These are phyloP conservation scores for Pyrrhosoma nymphula DNA, from an alignment of 2,888 invertebrate genomes.

Conservation along the genomic window DNA sequence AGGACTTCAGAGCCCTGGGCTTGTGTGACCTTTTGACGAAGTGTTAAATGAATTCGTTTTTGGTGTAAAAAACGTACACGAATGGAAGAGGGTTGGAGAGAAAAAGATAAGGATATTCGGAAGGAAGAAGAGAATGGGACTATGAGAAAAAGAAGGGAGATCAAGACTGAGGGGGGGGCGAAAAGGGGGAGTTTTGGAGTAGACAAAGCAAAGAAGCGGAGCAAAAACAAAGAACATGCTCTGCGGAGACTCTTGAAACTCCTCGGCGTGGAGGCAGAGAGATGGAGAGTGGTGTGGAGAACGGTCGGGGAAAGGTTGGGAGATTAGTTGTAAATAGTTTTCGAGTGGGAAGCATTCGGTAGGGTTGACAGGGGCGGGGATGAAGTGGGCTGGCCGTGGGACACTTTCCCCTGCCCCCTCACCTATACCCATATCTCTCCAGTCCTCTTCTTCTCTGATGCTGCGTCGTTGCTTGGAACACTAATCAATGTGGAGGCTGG, in stretches of 20 bases:
- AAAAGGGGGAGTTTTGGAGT: background rate
- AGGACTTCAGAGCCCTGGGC: background rate
- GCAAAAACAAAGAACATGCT: conserved; percentile 16
- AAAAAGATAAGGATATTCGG: background rate
- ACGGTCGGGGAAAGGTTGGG: background rate
- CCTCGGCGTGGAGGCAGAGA: background rate
- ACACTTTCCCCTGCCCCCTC: background rate
- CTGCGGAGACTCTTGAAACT: background rate
- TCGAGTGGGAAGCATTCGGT: background rate
- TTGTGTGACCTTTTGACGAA: background rate
- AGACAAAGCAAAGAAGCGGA: background rate
- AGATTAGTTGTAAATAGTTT: conserved; percentile 35
- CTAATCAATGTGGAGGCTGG: background rate
- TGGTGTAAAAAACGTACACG: background rate
- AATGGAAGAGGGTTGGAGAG: too few relatives aligned
- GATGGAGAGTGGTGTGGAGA: background rate
- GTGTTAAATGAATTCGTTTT: background rate
- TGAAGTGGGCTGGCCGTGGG: background rate
- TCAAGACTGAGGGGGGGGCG: background rate
- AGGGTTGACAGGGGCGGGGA: conserved; percentile 1
- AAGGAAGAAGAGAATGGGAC: background rate
- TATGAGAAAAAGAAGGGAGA: background rate
- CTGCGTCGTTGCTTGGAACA: background rate
- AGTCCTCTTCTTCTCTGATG: background rate
- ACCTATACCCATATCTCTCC: background rate